These are phyloP conservation scores for Aptenodytes patagonicus DNA, from an alignment of 2,113 vertebrate species.

Conservation along the genomic window DNA sequence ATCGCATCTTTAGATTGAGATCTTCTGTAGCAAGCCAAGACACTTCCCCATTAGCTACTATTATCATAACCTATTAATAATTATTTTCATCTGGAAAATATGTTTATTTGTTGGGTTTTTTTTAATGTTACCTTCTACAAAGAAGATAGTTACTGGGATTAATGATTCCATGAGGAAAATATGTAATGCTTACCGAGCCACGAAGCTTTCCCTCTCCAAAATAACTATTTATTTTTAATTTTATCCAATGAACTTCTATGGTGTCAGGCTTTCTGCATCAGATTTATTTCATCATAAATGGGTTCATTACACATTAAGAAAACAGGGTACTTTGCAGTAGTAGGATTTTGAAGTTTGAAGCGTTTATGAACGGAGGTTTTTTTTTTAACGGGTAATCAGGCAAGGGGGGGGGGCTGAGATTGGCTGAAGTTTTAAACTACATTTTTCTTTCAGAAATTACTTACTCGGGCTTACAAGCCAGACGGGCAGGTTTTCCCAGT, in stretches of 20 bases:
- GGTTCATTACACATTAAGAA: neutral
- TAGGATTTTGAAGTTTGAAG: neutral
- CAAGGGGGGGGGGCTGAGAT: neutral
- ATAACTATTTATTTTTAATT: constrained; percentile 60
- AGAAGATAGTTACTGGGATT: constrained; percentile 23
- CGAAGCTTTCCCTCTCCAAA: constrained; percentile 24
- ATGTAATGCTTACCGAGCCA: neutral
- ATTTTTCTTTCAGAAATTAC: constrained; percentile 53
- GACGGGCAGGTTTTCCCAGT: constrained; percentile 78
- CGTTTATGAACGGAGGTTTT: neutral
- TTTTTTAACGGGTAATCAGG: constrained; percentile 19
- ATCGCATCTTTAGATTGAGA: neutral
- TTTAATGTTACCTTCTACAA: neutral
- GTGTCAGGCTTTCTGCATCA: constrained; percentile 13
- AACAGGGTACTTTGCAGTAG: neutral
- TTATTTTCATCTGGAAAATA: constrained; percentile 52
- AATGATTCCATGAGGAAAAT: constrained; percentile 62
- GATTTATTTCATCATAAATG: constrained; percentile 11
- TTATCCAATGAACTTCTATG: neutral
- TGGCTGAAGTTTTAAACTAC: neutral
- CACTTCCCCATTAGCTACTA: neutral
- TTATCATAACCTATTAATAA: constrained; percentile 30
- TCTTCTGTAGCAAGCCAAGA: constrained; percentile 1
- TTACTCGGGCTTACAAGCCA: constrained; percentile 54
- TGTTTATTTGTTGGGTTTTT: constrained; percentile 36